Evolutionary conservation across 1,140 invertebrate species (phyloP).

Genomic region (Bicyclus anynana): DNA sequence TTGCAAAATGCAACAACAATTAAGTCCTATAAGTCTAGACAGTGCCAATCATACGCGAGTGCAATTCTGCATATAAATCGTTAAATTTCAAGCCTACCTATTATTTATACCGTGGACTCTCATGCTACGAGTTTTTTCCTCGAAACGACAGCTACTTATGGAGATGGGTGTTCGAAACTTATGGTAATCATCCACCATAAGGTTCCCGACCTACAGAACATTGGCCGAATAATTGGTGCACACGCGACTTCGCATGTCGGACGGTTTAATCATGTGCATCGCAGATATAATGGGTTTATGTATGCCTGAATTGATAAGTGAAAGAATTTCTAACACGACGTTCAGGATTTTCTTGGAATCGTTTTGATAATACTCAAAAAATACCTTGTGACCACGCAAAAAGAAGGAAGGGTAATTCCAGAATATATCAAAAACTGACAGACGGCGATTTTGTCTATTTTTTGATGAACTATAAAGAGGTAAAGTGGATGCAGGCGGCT

Average conservation of each 20-base stretch:
- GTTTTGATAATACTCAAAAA: neutral
- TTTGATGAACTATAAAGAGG: too few relatives aligned
- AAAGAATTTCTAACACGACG: slow-evolving; percentile 33
- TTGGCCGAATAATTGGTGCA: slow-evolving; percentile 26
- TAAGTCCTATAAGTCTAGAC: too few relatives aligned
- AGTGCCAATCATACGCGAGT: neutral
- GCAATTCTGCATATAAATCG: neutral
- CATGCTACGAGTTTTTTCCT: neutral
- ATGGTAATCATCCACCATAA: slow-evolving; percentile 39
- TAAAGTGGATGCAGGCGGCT: too few relatives aligned
- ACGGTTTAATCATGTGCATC: slow-evolving; percentile 35
- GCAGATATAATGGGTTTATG: slow-evolving; percentile 42
- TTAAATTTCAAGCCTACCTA: neutral
- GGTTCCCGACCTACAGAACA: slow-evolving; percentile 51
- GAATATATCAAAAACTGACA: too few relatives aligned
- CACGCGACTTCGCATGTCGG: slow-evolving; percentile 58
- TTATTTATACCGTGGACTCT: neutral
- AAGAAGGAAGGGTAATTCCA: neutral
- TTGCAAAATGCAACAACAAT: too few relatives aligned
- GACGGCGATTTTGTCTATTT: too few relatives aligned
- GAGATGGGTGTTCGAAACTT: slow-evolving; percentile 31
- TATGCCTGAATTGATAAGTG: slow-evolving; percentile 39
- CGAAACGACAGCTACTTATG: slow-evolving; percentile 18
- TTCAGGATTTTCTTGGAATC: neutral
- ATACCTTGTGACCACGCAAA: neutral